Evolutionary conservation across 1,140 invertebrate species (phyloP), one percentile per base, ranked within the genome.

Genomic region (Mactra quadrangularis): DNA sequence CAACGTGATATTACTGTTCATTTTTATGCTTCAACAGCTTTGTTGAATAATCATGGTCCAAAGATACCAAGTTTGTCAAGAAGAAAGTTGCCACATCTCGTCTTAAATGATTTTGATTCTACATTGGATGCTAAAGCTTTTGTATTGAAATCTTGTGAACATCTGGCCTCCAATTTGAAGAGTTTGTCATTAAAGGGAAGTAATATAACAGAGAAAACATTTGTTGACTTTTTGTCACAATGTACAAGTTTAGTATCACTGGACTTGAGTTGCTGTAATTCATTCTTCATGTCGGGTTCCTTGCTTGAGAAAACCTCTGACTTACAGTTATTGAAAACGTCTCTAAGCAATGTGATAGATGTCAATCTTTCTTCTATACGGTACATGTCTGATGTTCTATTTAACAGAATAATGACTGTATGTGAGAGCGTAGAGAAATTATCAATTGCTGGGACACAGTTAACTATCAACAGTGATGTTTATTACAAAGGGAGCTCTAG

Each of bases 231-330:
- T 27, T 47, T 91, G 1, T 83, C 87, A 9, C 50, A 86, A 19
- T 92, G 90, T 77, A 90, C 59, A 31, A 89, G 94, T 89, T 90
- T 96, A 35, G 93, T 94, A 86, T 90, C 90, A 78, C 91, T 96
- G 4, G 94, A 94, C 81, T 93, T 96, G 27, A 94, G 94, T 83
- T 94, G 93, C 55, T 96, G 95, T 86, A 94, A 95, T 86, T 95
- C 95, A 68, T 92, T 96, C 15, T 95, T 96, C 60, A 96, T 96
- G 95, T 95, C 95, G 31, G 96, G 96, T 15, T 94, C 94, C 1
- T 91, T 96, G 27, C 89, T 96, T 52, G 95, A 95, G 86, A 93
- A 94, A 79, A 92, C 94, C 83, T 92, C 91, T 38, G 95, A 95
- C 85, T 91, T 94, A 35, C 90, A 94, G 64, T 88, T 93, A 53